Conservation (phyloP, 1,140 invertebrate genomes). For the Ridgeia piscesae region DNA sequence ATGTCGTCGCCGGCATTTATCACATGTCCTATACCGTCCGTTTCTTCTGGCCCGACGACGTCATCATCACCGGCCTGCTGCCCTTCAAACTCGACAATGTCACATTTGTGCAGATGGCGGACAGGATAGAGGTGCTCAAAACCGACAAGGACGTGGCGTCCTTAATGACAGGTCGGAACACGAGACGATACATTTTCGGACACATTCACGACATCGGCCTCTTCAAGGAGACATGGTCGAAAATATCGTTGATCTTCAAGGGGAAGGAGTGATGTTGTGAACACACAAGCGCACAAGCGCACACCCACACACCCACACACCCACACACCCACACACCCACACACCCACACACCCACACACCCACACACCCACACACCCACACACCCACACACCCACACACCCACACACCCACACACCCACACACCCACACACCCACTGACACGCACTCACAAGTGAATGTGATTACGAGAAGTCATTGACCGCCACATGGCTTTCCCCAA, state of each 20-base stretch:
- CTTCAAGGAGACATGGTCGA: neutral
- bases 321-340: too few relatives aligned
- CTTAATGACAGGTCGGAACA: neutral
- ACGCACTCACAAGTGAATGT: too few relatives aligned
- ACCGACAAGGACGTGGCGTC: neutral
- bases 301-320: too few relatives aligned
- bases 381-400: too few relatives aligned
- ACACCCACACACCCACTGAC: too few relatives aligned
- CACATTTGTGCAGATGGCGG: constrained; percentile 20
- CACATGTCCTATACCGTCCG: constrained; percentile 31
- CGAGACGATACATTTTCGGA: neutral
- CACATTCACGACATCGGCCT: neutral
- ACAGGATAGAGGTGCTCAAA: neutral
- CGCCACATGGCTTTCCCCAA: too few relatives aligned
- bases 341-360: too few relatives aligned
- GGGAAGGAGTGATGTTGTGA: neutral
- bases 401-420: too few relatives aligned
- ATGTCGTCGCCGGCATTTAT: constrained; percentile 23
- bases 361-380: too few relatives aligned
- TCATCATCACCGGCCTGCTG: constrained; percentile 34
- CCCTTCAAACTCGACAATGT: constrained; percentile 28
- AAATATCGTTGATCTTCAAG: neutral
- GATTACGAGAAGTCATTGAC: too few relatives aligned
- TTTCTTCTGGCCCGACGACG: constrained; percentile 39
- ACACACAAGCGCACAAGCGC: neutral